A percentile compares a stretch with the other conserved stretches of the same genome.
phyloP scores from a whole-genome alignment of 2,888 invertebrate species.

The Agrenia bidenticulata region DNA sequence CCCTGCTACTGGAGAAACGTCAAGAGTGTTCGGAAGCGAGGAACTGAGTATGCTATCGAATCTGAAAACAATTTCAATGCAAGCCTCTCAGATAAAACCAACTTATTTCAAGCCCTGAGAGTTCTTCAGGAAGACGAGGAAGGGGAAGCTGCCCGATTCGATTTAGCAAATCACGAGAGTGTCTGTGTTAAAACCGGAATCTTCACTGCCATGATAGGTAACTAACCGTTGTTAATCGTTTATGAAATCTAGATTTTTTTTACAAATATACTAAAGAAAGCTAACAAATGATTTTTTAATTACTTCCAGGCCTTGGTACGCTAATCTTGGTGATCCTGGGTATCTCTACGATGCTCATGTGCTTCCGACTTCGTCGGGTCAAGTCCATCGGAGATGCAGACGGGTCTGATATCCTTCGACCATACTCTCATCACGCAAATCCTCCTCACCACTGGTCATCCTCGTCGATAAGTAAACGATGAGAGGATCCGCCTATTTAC shows the following conservation, averaged over 20 bases:
- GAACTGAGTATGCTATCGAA: conserved; percentile 11
- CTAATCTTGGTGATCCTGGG: conserved; percentile 71
- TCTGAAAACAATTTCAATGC: conserved; percentile 56
- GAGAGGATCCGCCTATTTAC: not conserved
- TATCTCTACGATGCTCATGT: conserved; percentile 73
- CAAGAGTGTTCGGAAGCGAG: conserved; percentile 71
- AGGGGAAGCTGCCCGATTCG: conserved; percentile 37
- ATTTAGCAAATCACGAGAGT: conserved; percentile 58
- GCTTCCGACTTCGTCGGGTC: conserved; percentile 69
- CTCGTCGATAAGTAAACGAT: conserved; percentile 16
- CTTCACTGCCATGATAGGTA: conserved; percentile 67
- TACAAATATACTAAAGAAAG: not conserved
- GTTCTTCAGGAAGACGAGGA: conserved; percentile 81
- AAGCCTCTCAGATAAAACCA: conserved; percentile 79
- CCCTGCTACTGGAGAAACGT: conserved; percentile 91
- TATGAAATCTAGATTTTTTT: not conserved
- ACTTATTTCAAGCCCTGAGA: conserved; percentile 81
- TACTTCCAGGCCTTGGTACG: conserved; percentile 62
- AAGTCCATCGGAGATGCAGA: conserved; percentile 55
- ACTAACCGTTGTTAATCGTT: too few species aligned
- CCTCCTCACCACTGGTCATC: conserved; percentile 43
- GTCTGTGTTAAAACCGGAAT: conserved; percentile 67
- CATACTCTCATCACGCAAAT: conserved; percentile 49
- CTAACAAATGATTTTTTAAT: not conserved
- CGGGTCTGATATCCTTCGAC: conserved; percentile 50